Conservation (phyloP, 2,113 vertebrate genomes). For the Clarias batrachus region DNA sequence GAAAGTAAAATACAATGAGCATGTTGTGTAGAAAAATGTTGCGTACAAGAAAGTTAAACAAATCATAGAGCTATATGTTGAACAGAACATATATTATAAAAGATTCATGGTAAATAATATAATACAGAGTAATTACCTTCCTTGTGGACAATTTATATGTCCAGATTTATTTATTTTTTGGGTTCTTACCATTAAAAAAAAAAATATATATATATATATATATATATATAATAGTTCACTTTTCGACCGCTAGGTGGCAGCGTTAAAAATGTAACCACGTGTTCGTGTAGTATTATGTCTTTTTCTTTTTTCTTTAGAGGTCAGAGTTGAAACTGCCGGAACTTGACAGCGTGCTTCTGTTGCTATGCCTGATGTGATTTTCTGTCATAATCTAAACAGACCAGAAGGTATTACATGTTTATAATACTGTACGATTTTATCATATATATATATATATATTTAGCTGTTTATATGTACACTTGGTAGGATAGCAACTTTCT, state of each 20-base stretch:
- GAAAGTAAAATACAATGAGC: neutral
- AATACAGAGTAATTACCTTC: neutral
- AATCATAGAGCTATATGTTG: neutral
- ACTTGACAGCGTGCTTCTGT: conserved; percentile 49
- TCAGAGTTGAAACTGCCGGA: conserved; percentile 42
- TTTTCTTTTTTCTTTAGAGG: neutral
- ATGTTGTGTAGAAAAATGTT: neutral
- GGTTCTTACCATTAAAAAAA: neutral
- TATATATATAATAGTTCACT: neutral
- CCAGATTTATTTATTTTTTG: too few relatives aligned
- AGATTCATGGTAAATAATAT: neutral
- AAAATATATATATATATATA: too few relatives aligned
- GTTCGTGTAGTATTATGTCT: neutral
- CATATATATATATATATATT: too few relatives aligned
- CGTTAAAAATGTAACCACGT: neutral
- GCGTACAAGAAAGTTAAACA: neutral
- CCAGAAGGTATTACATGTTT: neutral
- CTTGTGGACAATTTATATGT: too few relatives aligned
- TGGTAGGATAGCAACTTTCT: neutral
- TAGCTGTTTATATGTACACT: too few relatives aligned
- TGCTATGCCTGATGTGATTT: neutral
- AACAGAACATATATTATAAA: neutral
- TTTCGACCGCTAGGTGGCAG: conserved; percentile 2
- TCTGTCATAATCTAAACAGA: neutral
- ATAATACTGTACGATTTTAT: neutral